Evolutionary conservation across 2,797 vertebrate species (phyloP), one percentile per base, ranked within the genome.

Genomic region (Atherinosoma microstoma): DNA sequence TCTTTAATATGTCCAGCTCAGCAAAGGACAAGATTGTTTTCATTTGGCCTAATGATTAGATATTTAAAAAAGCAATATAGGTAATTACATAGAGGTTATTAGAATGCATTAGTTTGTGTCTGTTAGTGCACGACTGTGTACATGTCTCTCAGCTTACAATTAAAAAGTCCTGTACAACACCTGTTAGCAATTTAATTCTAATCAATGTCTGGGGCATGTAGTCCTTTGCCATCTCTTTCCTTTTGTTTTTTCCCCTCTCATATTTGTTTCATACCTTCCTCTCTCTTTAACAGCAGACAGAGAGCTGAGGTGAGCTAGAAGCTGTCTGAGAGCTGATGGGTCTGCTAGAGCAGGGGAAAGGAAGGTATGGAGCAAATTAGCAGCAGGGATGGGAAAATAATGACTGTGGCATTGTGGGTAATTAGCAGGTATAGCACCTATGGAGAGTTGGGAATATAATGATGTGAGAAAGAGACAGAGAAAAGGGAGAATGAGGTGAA

Each of bases 381-480:
- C 70, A 2, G 81, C 80, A 87, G 84, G 92, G 89, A 93, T 91
- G 89, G 87, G 86, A 89, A 92, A 91, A 91, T 91, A 91, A 92
- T 92, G 86, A 93, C 87, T 90, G 84, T 88, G 84, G 90, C 87
- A 91, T 92, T 90, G 89, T 91, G 84, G 90, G 92, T 92, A 93
- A 93, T 94, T 93, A 93, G 89, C 87, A 92, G 91, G 87, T 93
- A 89, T 83, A 87, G 90, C 84, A 89, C 85, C 90, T 92, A 91
- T 93, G 93, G 92, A 92, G 84, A 90, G 76, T 82, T 89, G 86
- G 90, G 91, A 94, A 91, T 80, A 94, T 87, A 90, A 89, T 91
- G 92, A 88, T 80, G 89, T 92, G 94, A 95, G 85, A 95, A 95
- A 95, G 81, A 92, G 83, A 90, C 45, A 75, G 76, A 81, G 83